These are phyloP conservation scores for Orestias chungarensis DNA, from an alignment of 2,797 vertebrate genomes.

Conservation along the genomic window DNA sequence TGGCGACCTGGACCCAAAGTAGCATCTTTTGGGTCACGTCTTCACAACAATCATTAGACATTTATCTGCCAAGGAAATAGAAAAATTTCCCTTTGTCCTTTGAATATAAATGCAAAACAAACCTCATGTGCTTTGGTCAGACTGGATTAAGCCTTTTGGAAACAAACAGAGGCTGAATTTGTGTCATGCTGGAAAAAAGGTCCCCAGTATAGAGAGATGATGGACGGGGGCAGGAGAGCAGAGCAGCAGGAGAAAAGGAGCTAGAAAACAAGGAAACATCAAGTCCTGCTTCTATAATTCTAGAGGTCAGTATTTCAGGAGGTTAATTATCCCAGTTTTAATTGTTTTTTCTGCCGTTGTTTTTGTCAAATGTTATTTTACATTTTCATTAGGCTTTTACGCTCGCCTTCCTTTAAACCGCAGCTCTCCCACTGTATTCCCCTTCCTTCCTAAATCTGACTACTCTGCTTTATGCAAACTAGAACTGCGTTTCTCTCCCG, in stretches of 20 bases:
- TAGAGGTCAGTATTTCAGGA: slow-evolving; percentile 14
- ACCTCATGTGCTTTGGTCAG: background rate
- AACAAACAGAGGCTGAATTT: background rate
- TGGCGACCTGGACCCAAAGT: no score
- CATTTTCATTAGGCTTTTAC: slow-evolving; percentile 10
- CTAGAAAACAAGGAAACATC: slow-evolving; percentile 38
- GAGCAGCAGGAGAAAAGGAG: slow-evolving; percentile 14
- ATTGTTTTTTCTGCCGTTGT: slow-evolving; percentile 18
- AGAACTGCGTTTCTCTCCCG: slow-evolving; percentile 47
- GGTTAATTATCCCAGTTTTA: slow-evolving; percentile 19
- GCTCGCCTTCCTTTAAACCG: slow-evolving; percentile 26
- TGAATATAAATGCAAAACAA: background rate
- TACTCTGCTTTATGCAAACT: slow-evolving; percentile 72
- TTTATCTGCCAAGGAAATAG: no score
- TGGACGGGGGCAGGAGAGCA: no score
- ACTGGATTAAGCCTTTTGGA: background rate
- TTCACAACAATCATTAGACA: no score
- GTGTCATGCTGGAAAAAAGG: no score
- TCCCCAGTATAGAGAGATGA: no score
- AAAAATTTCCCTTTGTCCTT: no score
- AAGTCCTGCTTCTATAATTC: slow-evolving; percentile 9
- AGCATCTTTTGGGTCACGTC: no score
- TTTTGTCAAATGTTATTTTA: background rate
- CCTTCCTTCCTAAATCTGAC: slow-evolving; percentile 53
- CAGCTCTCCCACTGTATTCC: slow-evolving; percentile 9